Evolutionary conservation across 2,888 invertebrate genomes (phyloP).

Genomic region (Trissonchulus latispiculum): DNA sequence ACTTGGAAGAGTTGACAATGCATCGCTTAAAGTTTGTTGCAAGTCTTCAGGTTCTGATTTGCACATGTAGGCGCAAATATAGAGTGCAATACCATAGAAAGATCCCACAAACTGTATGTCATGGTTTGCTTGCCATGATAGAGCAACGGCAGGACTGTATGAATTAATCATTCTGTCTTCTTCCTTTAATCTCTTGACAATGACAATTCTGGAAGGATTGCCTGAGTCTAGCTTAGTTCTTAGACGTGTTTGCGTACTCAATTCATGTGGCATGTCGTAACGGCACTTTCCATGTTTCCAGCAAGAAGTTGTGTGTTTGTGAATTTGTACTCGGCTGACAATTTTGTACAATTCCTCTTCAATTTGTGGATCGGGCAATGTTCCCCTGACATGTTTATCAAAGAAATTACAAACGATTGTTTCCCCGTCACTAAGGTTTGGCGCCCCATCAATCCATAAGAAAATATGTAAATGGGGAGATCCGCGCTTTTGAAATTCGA

Average conservation of each 20-base stretch:
- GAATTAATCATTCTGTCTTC: neutral
- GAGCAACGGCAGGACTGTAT: neutral
- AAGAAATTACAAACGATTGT: neutral
- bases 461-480: conserved; percentile 5
- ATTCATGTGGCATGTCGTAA: neutral
- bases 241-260: neutral
- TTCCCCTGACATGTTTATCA: neutral
- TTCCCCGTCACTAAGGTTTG: neutral
- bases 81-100: neutral
- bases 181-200: neutral
- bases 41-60: neutral
- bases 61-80: conserved; percentile 8
- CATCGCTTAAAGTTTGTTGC: neutral
- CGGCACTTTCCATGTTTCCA: neutral
- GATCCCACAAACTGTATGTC: neutral
- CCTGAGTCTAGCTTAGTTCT: neutral
- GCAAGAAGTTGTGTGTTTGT: neutral
- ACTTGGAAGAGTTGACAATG: neutral
- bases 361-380: neutral
- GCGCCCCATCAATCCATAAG: neutral
- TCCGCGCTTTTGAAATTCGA: conserved; percentile 10
- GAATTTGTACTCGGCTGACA: neutral
- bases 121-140: neutral
- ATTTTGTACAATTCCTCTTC: neutral
- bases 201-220: neutral